These are phyloP conservation scores for Gopherus flavomarginatus DNA, from an alignment of 2,113 vertebrate species.

Conservation along the genomic window DNA sequence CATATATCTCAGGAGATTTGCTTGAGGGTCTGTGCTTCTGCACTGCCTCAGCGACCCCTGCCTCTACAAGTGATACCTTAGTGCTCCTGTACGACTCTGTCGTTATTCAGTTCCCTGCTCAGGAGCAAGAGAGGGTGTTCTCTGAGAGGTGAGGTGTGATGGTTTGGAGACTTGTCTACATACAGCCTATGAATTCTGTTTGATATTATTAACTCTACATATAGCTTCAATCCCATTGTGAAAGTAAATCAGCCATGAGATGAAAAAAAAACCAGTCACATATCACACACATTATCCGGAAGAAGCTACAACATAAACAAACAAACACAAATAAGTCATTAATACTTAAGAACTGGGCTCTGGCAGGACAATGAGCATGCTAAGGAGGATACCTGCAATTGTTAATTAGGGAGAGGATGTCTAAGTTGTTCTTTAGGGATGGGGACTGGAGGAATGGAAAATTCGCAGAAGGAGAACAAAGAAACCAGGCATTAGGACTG, in stretches of 20 bases:
- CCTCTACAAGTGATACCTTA: neutral
- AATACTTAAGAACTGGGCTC: neutral
- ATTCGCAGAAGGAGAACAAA: neutral
- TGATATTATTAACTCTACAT: neutral
- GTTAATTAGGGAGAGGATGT: too few species aligned
- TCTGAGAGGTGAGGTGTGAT: neutral
- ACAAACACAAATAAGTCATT: neutral
- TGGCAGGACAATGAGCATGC: neutral
- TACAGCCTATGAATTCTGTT: neutral
- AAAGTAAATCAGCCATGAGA: neutral
- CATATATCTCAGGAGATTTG: neutral
- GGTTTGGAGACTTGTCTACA: neutral
- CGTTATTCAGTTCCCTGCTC: neutral
- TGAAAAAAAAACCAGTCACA: neutral
- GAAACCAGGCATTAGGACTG: neutral
- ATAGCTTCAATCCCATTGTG: neutral
- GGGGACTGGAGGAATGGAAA: neutral
- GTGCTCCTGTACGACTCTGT: neutral
- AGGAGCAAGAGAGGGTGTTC: neutral
- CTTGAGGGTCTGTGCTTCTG: neutral
- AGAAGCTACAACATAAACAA: neutral
- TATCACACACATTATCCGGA: neutral
- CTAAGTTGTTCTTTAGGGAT: neutral
- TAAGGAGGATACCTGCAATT: neutral
- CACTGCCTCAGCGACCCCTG: neutral